Percentiles rank a stretch among this genome's conserved stretches.
These are phyloP conservation scores for Toxotes chatareus DNA, from an alignment of 2,113 vertebrate species.

Conservation along the genomic window DNA sequence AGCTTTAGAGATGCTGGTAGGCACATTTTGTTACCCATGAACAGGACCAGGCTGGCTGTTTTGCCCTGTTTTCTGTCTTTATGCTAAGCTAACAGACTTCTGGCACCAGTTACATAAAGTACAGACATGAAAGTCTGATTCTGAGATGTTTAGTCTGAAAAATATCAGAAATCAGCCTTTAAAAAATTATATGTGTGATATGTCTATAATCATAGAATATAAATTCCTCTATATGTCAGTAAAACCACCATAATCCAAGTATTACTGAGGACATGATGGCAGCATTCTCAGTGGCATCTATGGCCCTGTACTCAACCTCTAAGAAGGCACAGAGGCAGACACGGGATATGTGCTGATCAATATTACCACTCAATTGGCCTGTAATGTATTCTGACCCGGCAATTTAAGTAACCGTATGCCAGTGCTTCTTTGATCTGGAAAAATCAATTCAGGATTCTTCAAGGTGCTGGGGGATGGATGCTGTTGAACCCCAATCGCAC, in stretches of 20 bases:
- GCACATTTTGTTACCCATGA: not conserved
- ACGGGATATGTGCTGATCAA: conserved; percentile 46
- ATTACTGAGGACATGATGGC: not conserved
- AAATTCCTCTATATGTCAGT: not conserved
- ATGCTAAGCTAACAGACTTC: no score
- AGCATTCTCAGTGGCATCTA: not conserved
- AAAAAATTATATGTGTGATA: no score
- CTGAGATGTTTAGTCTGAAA: not conserved
- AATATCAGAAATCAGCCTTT: not conserved
- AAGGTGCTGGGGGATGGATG: not conserved
- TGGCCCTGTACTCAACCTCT: not conserved
- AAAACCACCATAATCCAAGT: not conserved
- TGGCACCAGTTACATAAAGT: no score
- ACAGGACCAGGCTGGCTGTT: not conserved
- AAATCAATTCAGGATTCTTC: conserved; percentile 50
- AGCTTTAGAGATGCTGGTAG: not conserved
- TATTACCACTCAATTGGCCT: conserved; percentile 47
- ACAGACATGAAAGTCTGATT: no score
- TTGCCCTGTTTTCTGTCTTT: not conserved
- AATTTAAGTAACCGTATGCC: conserved; percentile 59
- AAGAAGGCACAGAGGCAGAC: conserved; percentile 21
- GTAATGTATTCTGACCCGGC: conserved; percentile 60
- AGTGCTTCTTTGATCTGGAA: conserved; percentile 50
- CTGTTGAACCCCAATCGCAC: not conserved
- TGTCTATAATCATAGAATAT: not conserved